phyloP scores from a whole-genome alignment of 2,888 invertebrate genomes.

The Rhingia campestris region DNA sequence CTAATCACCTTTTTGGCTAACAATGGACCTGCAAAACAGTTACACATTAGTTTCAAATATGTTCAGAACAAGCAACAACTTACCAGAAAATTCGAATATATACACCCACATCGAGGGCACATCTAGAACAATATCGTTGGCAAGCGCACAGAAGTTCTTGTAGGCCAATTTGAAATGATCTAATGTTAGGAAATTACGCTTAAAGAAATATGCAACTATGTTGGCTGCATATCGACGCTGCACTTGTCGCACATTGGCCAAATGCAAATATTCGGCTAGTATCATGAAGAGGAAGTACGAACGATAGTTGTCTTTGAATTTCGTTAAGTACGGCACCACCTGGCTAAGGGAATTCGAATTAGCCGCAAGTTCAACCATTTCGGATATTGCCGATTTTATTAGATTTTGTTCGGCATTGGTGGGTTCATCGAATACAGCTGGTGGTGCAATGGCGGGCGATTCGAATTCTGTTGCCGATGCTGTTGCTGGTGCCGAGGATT shows the following conservation, averaged over 20 bases:
- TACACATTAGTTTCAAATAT: not conserved
- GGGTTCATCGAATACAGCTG: constrained; percentile 77
- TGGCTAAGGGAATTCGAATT: constrained; percentile 76
- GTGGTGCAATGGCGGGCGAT: constrained; percentile 73
- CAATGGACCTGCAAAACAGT: constrained; percentile 82
- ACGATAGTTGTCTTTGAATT: constrained; percentile 78
- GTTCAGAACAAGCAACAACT: constrained; percentile 71
- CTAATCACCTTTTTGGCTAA: constrained; percentile 83
- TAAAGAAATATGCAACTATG: constrained; percentile 83
- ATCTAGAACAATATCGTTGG: constrained; percentile 91
- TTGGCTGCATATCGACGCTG: constrained; percentile 82
- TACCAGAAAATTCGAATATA: constrained; percentile 88
- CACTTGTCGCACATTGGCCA: constrained; percentile 77
- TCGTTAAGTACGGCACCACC: constrained; percentile 77
- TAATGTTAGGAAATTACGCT: constrained; percentile 83
- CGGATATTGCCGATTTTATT: constrained; percentile 78
- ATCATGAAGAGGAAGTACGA: constrained; percentile 80
- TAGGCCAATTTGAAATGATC: constrained; percentile 85
- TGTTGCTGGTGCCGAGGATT: constrained; percentile 32
- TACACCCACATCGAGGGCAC: constrained; percentile 93
- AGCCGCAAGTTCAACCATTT: constrained; percentile 78
- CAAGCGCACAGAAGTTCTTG: constrained; percentile 86
- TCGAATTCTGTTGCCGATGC: constrained; percentile 42
- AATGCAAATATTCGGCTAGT: constrained; percentile 81
- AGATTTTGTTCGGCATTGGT: constrained; percentile 75